Conservation (phyloP, 2,797 vertebrate genomes). For the Acropternis orthonyx region DNA sequence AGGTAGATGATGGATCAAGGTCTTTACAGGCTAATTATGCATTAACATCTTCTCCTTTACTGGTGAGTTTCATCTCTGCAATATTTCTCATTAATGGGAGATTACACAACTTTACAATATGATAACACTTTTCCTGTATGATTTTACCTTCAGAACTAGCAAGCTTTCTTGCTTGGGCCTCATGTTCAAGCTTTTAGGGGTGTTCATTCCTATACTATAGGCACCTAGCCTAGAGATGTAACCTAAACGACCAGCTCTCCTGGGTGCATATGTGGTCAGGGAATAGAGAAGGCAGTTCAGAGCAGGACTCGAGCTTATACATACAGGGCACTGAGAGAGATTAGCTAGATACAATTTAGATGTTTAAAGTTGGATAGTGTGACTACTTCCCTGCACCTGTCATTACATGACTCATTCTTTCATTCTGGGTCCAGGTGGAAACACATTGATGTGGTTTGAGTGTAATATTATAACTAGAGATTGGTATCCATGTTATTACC, state of each 20-base stretch:
- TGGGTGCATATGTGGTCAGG: not conserved
- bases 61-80: not conserved
- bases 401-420: slow-evolving; percentile 59
- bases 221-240: not conserved
- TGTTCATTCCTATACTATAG: not conserved
- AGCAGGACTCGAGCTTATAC: not conserved
- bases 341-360: slow-evolving; percentile 40
- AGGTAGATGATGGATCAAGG: not conserved
- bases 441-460: slow-evolving; percentile 54
- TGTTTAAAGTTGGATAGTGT: slow-evolving; percentile 40
- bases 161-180: not conserved
- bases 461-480: slow-evolving; percentile 46
- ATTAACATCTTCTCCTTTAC: not conserved
- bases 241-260: not conserved
- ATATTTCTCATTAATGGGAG: not conserved
- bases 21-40: not conserved
- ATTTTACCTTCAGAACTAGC: not conserved
- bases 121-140: not conserved
- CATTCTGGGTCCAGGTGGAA: slow-evolving; percentile 44
- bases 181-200: not conserved
- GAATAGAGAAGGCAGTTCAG: not conserved
- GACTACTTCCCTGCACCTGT: slow-evolving; percentile 55
- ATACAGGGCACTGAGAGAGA: not conserved
- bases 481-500: slow-evolving; percentile 31
- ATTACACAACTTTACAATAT: not conserved